phyloP scores from a whole-genome alignment of 35 echinoderm and acorn worm species.

The Anneissia japonica region DNA sequence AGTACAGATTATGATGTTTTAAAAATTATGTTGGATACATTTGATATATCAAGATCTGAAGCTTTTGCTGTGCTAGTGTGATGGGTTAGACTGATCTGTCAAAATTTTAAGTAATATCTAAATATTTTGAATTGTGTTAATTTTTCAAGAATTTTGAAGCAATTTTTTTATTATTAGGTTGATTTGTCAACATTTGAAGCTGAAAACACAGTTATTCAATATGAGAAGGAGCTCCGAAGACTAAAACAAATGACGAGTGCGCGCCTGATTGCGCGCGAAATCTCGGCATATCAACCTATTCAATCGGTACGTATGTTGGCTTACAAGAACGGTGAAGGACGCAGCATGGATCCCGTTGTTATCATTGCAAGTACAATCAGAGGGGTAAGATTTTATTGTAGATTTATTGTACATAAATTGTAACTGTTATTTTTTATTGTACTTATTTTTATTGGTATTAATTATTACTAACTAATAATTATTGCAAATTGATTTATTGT shows the following conservation, averaged over 20 bases:
- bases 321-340: constrained; percentile 74
- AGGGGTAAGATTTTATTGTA: constrained; percentile 59
- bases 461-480: too few relatives aligned
- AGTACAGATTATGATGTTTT: too few relatives aligned
- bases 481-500: too few relatives aligned
- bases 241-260: constrained; percentile 83
- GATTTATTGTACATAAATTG: background rate
- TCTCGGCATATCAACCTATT: constrained; percentile 77
- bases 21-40: too few relatives aligned
- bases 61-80: too few relatives aligned
- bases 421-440: too few relatives aligned
- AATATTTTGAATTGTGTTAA: too few relatives aligned
- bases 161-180: constrained; percentile 44
- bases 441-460: too few relatives aligned
- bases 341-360: constrained; percentile 34
- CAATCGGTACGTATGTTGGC: constrained; percentile 74
- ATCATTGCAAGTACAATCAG: constrained; percentile 82
- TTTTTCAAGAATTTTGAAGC: too few relatives aligned
- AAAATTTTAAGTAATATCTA: too few relatives aligned
- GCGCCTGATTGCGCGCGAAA: constrained; percentile 81
- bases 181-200: constrained; percentile 90
- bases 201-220: constrained; percentile 61
- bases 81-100: too few relatives aligned
- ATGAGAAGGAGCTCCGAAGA: constrained; percentile 67
- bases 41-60: too few relatives aligned